Base-by-base conservation (phyloP, 2,113 vertebrate species). In the Furnarius figulus region DNA sequence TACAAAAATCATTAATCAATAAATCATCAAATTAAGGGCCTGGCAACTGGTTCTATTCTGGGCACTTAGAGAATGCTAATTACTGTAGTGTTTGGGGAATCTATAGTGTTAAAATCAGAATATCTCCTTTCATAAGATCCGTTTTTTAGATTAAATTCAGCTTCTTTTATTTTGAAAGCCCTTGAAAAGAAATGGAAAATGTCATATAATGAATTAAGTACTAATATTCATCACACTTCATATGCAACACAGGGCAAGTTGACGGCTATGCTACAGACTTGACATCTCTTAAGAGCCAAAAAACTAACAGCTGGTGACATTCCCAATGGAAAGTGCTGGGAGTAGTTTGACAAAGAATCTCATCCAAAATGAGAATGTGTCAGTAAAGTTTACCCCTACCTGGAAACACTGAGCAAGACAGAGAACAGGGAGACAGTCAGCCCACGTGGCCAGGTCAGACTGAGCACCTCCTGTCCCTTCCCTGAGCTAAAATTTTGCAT, bases 11-110 rank as follows among this genome's bases (percentile, higher is more conserved):
- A 86, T 93, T 84, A 86, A 93, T 90, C 90, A 90, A 90, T 93
- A 96, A 90, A 95, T 95, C 87, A 94, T 84, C 93, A 94, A 70
- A 95, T 95, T 95, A 93, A 63, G 65, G 31, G 73, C 35, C 83
- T 90, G 83, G 78, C 0, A 0, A 92, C 80, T 68, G 71, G 52
- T 55, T 92, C 89, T 85, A 72, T 67, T 84, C 83, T 30, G 28
- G 44, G 75, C 68, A 50, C 72, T 93, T 83, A 46, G 3, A 91
- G 83, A 96, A 96, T 84, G 79, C 35, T 93, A 88, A 96, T 95
- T 83, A 84, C 33, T 82, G 37, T 10, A 72, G 20, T 68, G 78
- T 72, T 72, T 68, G 31, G 67, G 68, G 65, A 96, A 59, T 12
- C 28, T 52, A 76, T 10, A n/a, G 27, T 10, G 56, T 80, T 94